Base-by-base conservation (phyloP, 2,797 vertebrate genomes). In the Danio tinwini region DNA sequence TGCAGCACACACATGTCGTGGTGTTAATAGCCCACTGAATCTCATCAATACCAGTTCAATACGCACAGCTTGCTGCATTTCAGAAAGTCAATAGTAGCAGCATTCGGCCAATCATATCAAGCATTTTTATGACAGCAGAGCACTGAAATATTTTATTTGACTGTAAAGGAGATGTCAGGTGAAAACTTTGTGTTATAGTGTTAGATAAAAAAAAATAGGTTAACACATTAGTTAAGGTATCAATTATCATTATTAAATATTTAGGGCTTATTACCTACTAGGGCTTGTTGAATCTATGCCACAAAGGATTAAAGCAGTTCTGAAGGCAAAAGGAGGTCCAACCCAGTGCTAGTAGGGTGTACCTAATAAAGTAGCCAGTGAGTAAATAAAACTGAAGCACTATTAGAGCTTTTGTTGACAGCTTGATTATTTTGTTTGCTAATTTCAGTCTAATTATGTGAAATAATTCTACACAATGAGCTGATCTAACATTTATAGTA, bases 1-100 rank as follows among this genome's bases (percentile, higher is more conserved):
- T 7, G 7, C 53, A 21, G 40, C 17, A 45, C 37, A 70, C 6
- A 16, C 42, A 29, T 47, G 13, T n/a, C 47, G 42, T 47, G 17
- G 42, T 58, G 11, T 12, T 14, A 61, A 73, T 47, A 9, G 55
- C 7, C 21, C 5, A 73, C 10, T 59, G 52, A n/a, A n/a, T 73
- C 19, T 6, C 19, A 37, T 47, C 71, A 73, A 73, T 73, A 47
- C 2, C 14, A 59, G 55, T 61, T 73, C 55, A 73, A 73, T 72
- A 44, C 10, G 5, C 55, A 61, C 71, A 73, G 55, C 71, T 73
- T 55, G 19, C 55, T 73, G 21, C 40, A 45, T 73, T 73, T 6
- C 14, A 59, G 55, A 13, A 59, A 73, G 19, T 73, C 55, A 61
- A 59, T 16, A 73, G 5, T 7, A 5, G 55, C 53, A 61, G 14